Evolutionary conservation across 2,113 vertebrate genomes (phyloP), one percentile per base, ranked within the genome.

Genomic region (Thunnus maccoyii): DNA sequence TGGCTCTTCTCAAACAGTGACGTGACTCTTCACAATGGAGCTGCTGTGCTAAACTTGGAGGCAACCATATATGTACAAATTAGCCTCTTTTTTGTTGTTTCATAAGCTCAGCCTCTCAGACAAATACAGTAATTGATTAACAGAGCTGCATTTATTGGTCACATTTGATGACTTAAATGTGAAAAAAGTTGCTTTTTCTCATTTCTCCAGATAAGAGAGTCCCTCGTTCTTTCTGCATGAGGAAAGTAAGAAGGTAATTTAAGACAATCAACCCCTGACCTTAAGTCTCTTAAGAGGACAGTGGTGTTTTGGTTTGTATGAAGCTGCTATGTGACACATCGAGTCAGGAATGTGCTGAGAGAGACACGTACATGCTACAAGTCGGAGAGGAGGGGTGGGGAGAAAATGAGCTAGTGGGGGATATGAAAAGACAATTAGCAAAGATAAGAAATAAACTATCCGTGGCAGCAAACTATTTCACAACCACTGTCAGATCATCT

Each of bases 341-440:
- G 15, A 55, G 85, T 66, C 63, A 83, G 88, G 91, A 92, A 94
- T 93, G 92, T 93, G 87, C 86, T 58, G 89, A 89, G 77, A 86
- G 75, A 85, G 57, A 91, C 91, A 92, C 89, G 1, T 90, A 89
- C 78, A 86, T 91, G 91, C 75, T 82, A 94, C 73, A 84, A 83
- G 85, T 60, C 61, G 55, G 71, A 76, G 56, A 71, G 79, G 47
- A 55, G 67, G n/a, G 82, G 50, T 15, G 66, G 66, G 36, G 74
- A 48, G 64, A 57, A 12, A 70, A 63, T 48, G 16, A 70, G 66
- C 54, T 14, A 55, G 60, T 51, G 27, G 64, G 56, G 25, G 41
- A 30, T 44, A 80, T 25, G 47, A 68, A 58, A 69, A 69, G 47
- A 80, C 76, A 92, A 91, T 87, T 86, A 88, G 69, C 83, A 88